phyloP scores from a whole-genome alignment of 2,888 invertebrate species.

The Drosophila ustulata region DNA sequence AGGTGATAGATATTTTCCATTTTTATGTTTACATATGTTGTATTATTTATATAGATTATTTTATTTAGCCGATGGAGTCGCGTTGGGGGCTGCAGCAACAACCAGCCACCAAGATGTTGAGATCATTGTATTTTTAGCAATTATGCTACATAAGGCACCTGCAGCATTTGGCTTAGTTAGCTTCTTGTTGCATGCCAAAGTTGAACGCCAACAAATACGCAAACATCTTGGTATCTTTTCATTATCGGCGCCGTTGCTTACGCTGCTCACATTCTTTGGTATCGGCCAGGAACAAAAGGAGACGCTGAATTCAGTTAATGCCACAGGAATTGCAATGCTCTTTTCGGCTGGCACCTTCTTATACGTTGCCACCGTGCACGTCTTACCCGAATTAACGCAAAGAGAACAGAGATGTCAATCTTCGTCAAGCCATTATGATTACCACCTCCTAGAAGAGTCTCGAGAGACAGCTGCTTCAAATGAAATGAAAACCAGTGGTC shows the following conservation, averaged over 20 bases:
- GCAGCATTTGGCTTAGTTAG: conserved; percentile 99
- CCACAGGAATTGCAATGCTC: conserved; percentile 98
- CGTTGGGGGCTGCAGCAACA: conserved; percentile 98
- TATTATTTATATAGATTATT: not conserved
- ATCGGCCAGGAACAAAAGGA: conserved; percentile 97
- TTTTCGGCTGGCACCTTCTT: conserved; percentile 99
- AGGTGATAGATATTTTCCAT: conserved; percentile 85
- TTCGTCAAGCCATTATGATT: conserved; percentile 75
- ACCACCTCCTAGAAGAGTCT: conserved; percentile 77
- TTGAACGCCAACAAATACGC: conserved; percentile 93
- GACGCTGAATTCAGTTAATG: conserved; percentile 94
- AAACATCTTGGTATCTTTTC: conserved; percentile 97
- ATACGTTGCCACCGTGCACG: conserved; percentile 99
- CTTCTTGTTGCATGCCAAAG: conserved; percentile 97
- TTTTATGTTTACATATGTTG: conserved; percentile 34
- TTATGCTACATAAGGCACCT: conserved; percentile 99
- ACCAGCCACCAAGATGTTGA: conserved; percentile 98
- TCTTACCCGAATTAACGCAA: conserved; percentile 96
- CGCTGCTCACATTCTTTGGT: conserved; percentile 96
- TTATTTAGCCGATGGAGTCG: conserved; percentile 95
- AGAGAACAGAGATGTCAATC: conserved; percentile 83
- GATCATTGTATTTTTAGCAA: conserved; percentile 98
- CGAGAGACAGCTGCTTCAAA: conserved; percentile 35
- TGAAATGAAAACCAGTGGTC: conserved; percentile 31
- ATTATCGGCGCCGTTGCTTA: conserved; percentile 94